Evolutionary conservation across 64 coral and sea anemone genomes (phyloP), one percentile per base, ranked within the genome.

Genomic region (Pachyseris speciosa): DNA sequence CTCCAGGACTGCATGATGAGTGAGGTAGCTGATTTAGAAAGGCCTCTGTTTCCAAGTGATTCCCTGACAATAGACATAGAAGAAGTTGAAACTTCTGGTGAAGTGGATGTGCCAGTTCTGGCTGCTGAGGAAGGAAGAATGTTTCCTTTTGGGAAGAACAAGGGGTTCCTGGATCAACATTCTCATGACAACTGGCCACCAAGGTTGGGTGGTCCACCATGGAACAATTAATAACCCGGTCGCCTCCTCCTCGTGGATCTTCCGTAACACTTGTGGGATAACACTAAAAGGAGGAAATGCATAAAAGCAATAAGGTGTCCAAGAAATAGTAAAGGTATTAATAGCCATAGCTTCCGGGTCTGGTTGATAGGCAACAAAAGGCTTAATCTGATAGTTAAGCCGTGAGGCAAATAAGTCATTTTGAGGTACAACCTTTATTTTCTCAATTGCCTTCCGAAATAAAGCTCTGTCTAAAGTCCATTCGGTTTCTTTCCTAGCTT

Each of bases 361-460:
- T 79, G 17, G 30, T 91, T 45, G 50, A 32, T 73, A 64, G 59
- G 51, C 69, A n/a, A 88, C 37, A 88, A 74, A 88, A 39, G 50
- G 85, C 13, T 61, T 41, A 1, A 88, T 50, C 64, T 88, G 37
- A 26, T 75, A 58, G 57, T 88, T 88, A 22, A 75, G 24, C 52
- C 85, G 75, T 9, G 70, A 88, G 38, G 83, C 71, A 92, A 85
- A 69, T 0, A 92, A 30, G 57, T 85, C 81, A 85, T 67, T 92
- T 45, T 50, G 74, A 47, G 69, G 90, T 68, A 69, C 52, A 69
- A 66, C 20, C 43, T 36, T 50, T 26, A 84, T 57, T 37, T 52
- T 59, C 31, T 37, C 31, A 38, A 84, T 59, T 67, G 63, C 78
- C 53, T 59, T 9, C 34, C 39, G 57, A 53, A 40, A 73, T 13